Evolutionary conservation across 1,140 invertebrate genomes (phyloP).

Genomic region (Cyrtorhinus lividipennis): DNA sequence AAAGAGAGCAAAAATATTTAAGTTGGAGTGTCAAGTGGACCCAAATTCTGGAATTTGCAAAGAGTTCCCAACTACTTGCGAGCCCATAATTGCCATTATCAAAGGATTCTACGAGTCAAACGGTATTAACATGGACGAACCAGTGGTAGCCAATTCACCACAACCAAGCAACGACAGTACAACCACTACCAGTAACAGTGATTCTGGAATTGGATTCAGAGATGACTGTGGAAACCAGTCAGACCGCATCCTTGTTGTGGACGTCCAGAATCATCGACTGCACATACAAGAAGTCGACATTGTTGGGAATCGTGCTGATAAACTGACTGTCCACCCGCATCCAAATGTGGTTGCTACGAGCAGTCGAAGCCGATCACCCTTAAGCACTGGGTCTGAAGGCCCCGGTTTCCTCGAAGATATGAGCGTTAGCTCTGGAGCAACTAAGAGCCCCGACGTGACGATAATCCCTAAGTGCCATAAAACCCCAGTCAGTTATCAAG

Average conservation of each 20-base stretch:
- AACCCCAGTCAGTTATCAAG: slow-evolving; percentile 10
- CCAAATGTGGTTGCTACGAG: slow-evolving; percentile 28
- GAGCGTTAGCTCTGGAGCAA: slow-evolving; percentile 25
- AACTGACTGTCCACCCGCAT: slow-evolving; percentile 39
- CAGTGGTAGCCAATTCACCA: slow-evolving; percentile 49
- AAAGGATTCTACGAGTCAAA: slow-evolving; percentile 35
- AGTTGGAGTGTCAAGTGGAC: slow-evolving; percentile 58
- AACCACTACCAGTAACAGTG: slow-evolving; percentile 78
- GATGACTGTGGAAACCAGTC: slow-evolving; percentile 69
- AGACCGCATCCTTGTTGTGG: slow-evolving; percentile 64
- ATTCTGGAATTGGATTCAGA: slow-evolving; percentile 84
- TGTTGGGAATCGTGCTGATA: slow-evolving; percentile 19
- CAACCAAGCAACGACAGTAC: slow-evolving; percentile 67
- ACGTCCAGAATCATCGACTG: slow-evolving; percentile 43
- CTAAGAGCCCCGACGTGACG: slow-evolving; percentile 25
- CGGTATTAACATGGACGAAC: slow-evolving; percentile 24
- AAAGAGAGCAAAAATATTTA: slow-evolving; percentile 58
- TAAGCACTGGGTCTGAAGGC: slow-evolving; percentile 26
- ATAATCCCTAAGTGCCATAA: slow-evolving; percentile 14
- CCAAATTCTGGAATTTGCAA: slow-evolving; percentile 52
- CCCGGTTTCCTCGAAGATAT: slow-evolving; percentile 25
- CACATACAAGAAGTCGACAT: slow-evolving; percentile 29
- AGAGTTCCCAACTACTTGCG: slow-evolving; percentile 79
- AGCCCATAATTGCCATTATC: slow-evolving; percentile 62
- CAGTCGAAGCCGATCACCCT: slow-evolving; percentile 25